Conservation (phyloP, 2,888 invertebrate species). For the Lasius platythorax region DNA sequence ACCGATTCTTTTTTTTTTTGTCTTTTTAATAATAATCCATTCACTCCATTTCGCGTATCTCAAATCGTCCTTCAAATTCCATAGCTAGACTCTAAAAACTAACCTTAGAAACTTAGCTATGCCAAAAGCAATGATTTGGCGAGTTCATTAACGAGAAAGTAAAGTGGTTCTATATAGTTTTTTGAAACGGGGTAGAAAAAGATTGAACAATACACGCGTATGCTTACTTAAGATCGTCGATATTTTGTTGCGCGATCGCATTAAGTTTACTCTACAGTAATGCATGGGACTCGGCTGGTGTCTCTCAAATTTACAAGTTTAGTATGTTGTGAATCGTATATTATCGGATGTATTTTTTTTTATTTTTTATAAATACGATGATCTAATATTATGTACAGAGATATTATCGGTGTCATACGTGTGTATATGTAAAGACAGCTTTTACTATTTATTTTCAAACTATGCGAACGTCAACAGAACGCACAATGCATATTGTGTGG, state of each 20-base stretch:
- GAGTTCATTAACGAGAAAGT: conserved; percentile 56
- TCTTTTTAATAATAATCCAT: conserved; percentile 44
- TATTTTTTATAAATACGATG: conserved; percentile 60
- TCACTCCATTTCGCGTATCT: conserved; percentile 46
- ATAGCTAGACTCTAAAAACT: conserved; percentile 68
- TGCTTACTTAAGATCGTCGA: conserved; percentile 56
- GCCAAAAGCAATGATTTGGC: conserved; percentile 70
- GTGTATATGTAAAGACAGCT: background rate
- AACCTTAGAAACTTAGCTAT: conserved; percentile 71
- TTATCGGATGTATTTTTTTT: conserved; percentile 46
- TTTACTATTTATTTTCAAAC: background rate
- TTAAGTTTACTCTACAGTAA: conserved; percentile 65
- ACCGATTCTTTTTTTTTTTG: conserved; percentile 67
- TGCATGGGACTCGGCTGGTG: conserved; percentile 65
- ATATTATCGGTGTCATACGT: conserved; percentile 55
- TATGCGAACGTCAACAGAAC: background rate
- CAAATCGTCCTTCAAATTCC: conserved; percentile 58
- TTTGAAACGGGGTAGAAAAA: conserved; percentile 70
- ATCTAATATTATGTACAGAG: conserved; percentile 70
- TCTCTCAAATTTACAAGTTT: conserved; percentile 52
- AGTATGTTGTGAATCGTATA: conserved; percentile 32
- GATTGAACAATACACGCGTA: conserved; percentile 61
- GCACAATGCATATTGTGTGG: conserved; percentile 29
- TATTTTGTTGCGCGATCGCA: conserved; percentile 59
- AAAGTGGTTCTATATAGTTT: conserved; percentile 51